Conservation (phyloP, 92 coral and sea anemone species). For the Montipora capitata region DNA sequence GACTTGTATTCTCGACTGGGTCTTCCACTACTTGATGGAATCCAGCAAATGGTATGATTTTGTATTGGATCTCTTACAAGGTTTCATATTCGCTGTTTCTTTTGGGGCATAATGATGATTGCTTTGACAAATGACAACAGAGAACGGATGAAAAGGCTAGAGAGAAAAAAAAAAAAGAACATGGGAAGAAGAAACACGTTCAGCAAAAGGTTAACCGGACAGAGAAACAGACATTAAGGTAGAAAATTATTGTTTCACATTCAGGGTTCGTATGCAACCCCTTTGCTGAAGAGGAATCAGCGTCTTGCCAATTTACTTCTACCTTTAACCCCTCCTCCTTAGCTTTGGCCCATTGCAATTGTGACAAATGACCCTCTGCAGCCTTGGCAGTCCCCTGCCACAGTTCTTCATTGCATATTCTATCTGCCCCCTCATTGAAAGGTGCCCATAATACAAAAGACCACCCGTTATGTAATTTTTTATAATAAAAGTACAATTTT, state of each 20-base stretch:
- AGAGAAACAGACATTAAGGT: constrained; percentile 43
- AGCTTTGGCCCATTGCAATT: constrained; percentile 44
- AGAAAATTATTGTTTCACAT: not conserved
- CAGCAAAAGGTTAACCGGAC: constrained; percentile 27
- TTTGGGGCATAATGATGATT: no score
- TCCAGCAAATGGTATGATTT: constrained; percentile 28
- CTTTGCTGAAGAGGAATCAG: constrained; percentile 72
- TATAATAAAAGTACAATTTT: constrained; percentile 64
- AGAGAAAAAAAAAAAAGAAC: constrained; percentile 16
- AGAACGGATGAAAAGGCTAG: constrained; percentile 20
- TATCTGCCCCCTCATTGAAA: constrained; percentile 69
- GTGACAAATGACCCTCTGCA: constrained; percentile 71
- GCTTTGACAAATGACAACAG: not conserved
- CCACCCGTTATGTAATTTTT: constrained; percentile 64
- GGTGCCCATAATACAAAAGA: constrained; percentile 78
- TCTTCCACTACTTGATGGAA: constrained; percentile 39
- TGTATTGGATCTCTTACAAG: not conserved
- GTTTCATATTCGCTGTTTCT: no score
- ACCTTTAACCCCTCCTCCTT: constrained; percentile 60
- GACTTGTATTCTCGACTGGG: constrained; percentile 41
- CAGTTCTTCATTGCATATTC: constrained; percentile 61
- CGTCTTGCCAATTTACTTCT: constrained; percentile 73
- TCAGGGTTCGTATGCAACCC: not conserved
- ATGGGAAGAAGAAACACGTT: not conserved
- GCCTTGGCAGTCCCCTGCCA: constrained; percentile 83